Conservation (phyloP, 2,113 vertebrate species). For the Psettodes erumei region DNA sequence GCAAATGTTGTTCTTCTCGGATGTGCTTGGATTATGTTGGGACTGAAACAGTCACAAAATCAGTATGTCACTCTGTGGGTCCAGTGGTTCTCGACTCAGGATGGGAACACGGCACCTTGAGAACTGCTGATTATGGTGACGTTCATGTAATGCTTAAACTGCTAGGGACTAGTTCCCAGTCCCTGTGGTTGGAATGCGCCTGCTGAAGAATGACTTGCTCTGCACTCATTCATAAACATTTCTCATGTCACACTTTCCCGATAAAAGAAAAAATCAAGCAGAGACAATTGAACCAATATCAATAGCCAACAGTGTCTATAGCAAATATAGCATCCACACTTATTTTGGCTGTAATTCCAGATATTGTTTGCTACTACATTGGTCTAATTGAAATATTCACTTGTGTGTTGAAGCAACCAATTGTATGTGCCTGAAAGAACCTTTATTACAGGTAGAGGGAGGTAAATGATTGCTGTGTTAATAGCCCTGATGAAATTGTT, state of each 20-base stretch:
- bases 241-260: background rate
- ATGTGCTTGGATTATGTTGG: no score
- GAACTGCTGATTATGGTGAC: no score
- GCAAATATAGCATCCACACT: background rate
- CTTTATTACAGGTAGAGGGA: background rate
- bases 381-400: background rate
- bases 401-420: background rate
- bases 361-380: background rate
- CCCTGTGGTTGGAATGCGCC: no score
- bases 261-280: background rate
- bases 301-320: background rate
- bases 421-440: background rate
- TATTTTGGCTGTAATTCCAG: background rate
- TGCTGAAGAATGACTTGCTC: background rate
- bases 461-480: background rate
- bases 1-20: no score
- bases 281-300: background rate
- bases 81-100: no score
- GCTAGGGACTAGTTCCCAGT: no score
- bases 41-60: no score
- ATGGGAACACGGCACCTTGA: no score
- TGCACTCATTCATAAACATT: background rate
- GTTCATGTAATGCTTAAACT: no score
- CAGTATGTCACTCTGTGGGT: no score
- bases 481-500: background rate